Evolutionary conservation across 2,113 vertebrate species (phyloP).

Genomic region (Ophthalmolycus amberensis): DNA sequence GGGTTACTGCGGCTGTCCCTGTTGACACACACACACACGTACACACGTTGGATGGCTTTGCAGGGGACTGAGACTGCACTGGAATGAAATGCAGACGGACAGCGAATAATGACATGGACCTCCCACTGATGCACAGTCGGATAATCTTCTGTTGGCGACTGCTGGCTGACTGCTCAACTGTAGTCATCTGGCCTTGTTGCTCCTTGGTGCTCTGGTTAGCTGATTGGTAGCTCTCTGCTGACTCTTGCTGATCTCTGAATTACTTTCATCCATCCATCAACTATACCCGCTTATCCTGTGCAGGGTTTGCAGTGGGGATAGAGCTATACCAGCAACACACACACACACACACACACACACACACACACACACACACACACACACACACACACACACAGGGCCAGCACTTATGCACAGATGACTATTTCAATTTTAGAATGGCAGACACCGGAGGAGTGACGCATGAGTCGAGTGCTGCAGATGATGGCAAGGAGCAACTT

Average conservation of each 20-base stretch:
- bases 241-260: not conserved
- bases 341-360: too few relatives aligned
- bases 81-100: constrained; percentile 60
- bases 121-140: constrained; percentile 33
- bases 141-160: constrained; percentile 45
- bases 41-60: constrained; percentile 45
- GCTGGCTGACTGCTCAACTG: constrained; percentile 9
- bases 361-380: too few relatives aligned
- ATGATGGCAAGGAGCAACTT: not conserved
- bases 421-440: not conserved
- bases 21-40: constrained; percentile 33
- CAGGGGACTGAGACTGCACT: constrained; percentile 38
- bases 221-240: not conserved
- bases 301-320: not conserved
- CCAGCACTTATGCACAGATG: not conserved
- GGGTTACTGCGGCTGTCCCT: constrained; percentile 62
- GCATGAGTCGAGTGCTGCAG: not conserved
- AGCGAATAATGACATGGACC: constrained; percentile 61
- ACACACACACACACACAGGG: not conserved
- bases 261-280: constrained; percentile 19
- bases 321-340: not conserved
- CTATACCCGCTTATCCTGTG: not conserved
- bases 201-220: not conserved
- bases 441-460: not conserved
- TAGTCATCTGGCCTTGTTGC: constrained; percentile 4